Evolutionary conservation across 2,797 vertebrate genomes (phyloP).

Genomic region (Nannoperca obscura): DNA sequence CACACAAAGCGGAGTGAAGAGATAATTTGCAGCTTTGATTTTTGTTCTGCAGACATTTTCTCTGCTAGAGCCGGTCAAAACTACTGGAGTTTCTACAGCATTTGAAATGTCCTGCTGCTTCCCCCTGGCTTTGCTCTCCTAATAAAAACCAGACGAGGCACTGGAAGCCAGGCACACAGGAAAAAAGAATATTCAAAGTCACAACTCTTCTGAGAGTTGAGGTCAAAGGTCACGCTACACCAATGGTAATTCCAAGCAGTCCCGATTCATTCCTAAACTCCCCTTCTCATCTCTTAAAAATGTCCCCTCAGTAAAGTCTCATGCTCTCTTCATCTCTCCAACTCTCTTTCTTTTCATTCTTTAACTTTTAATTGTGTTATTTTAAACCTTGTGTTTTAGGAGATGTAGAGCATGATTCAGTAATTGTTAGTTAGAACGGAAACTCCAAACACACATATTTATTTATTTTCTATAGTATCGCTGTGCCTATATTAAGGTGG

Average conservation of each 20-base stretch:
- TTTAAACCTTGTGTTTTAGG: constrained; percentile 38
- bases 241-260: constrained; percentile 6
- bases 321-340: background rate
- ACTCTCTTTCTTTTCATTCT: background rate
- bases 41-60: constrained; percentile 18
- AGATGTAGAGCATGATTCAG: constrained; percentile 27
- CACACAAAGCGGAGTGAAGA: constrained; percentile 6
- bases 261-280: constrained; percentile 3
- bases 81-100: constrained; percentile 3
- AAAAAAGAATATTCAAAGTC: constrained; percentile 35
- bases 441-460: constrained; percentile 3
- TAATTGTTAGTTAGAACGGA: background rate
- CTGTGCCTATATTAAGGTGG: too few relatives aligned
- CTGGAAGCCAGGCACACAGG: constrained; percentile 16
- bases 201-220: constrained; percentile 20
- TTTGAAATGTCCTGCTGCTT: constrained; percentile 21
- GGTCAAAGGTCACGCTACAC: constrained; percentile 34
- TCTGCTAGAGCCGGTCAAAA: constrained; percentile 13
- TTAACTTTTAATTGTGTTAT: constrained; percentile 21
- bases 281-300: constrained; percentile 7
- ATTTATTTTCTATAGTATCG: background rate
- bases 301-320: constrained; percentile 29
- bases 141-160: constrained; percentile 17
- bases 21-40: constrained; percentile 5
- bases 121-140: background rate